A percentile compares a stretch with the other conserved stretches of the same genome.
Conservation (phyloP, 2,888 invertebrate species). For the Vesta saturnalis region DNA sequence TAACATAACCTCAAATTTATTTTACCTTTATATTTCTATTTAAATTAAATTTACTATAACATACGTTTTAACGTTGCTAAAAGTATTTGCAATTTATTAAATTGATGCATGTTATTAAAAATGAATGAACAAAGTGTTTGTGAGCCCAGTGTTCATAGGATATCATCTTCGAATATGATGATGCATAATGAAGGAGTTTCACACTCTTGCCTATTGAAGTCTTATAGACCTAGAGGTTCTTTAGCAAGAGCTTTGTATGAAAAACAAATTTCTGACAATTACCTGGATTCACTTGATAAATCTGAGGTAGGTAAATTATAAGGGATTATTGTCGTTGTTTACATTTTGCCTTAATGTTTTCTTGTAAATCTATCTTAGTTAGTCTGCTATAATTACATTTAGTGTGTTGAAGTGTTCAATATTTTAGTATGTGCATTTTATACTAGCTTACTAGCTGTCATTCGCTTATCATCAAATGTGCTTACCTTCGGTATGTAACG, state of each 20-base stretch:
- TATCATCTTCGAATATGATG: neutral
- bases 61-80: neutral
- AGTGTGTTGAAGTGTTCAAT: too few relatives aligned
- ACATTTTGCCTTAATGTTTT: too few relatives aligned
- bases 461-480: too few relatives aligned
- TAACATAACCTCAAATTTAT: neutral
- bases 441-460: too few relatives aligned
- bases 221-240: constrained; percentile 75
- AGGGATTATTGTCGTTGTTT: too few relatives aligned
- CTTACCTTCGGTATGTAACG: too few relatives aligned
- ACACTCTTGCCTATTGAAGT: constrained; percentile 40
- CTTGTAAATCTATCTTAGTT: too few relatives aligned
- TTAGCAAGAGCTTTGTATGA: constrained; percentile 78
- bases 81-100: neutral
- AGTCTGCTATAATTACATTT: too few relatives aligned
- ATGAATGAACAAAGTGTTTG: constrained; percentile 4
- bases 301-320: constrained; percentile 71
- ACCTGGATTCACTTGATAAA: constrained; percentile 74
- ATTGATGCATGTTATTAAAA: neutral
- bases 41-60: neutral
- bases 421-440: too few relatives aligned
- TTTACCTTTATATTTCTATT: neutral
- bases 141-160: neutral
- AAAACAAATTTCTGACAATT: constrained; percentile 76
- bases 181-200: neutral